A percentile compares a stretch with the other conserved stretches of the same genome.
These are phyloP conservation scores for Lithophane semibrunnea DNA, from an alignment of 2,888 invertebrate genomes.

Conservation along the genomic window DNA sequence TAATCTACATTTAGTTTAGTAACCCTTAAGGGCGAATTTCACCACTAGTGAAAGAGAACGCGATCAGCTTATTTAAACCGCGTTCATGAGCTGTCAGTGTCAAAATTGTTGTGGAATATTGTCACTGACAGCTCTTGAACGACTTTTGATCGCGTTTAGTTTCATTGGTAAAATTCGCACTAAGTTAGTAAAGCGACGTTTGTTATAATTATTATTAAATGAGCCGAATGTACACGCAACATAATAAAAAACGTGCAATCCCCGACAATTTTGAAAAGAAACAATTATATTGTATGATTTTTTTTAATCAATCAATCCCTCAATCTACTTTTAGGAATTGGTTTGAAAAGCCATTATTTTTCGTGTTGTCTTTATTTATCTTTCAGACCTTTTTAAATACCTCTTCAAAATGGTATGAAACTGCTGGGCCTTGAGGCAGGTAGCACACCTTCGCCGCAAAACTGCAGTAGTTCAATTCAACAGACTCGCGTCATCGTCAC, in stretches of 20 bases:
- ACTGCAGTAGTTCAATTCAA: too few species aligned
- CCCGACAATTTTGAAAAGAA: slow-evolving; percentile 11
- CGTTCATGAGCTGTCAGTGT: too few species aligned
- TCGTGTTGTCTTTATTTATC: neutral
- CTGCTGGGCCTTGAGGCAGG: neutral
- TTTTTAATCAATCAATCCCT: neutral
- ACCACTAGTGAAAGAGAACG: too few species aligned
- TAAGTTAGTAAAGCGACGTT: slow-evolving; percentile 57
- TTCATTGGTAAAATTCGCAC: too few species aligned
- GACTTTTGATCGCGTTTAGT: too few species aligned
- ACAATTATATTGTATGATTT: neutral
- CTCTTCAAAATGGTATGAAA: neutral
- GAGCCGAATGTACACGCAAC: slow-evolving; percentile 48
- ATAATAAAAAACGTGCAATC: slow-evolving; percentile 38
- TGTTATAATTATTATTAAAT: slow-evolving; percentile 26
- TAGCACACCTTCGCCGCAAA: too few species aligned
- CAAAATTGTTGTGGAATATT: too few species aligned
- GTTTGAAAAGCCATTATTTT: neutral
- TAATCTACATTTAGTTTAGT: slow-evolving; percentile 21
- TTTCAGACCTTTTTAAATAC: neutral
- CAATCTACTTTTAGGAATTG: neutral
- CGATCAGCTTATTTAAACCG: too few species aligned
- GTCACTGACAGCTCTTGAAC: too few species aligned
- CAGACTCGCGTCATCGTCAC: too few species aligned
- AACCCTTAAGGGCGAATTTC: neutral